Conservation (phyloP, 2,113 vertebrate genomes). For the Asarcornis scutulata region DNA sequence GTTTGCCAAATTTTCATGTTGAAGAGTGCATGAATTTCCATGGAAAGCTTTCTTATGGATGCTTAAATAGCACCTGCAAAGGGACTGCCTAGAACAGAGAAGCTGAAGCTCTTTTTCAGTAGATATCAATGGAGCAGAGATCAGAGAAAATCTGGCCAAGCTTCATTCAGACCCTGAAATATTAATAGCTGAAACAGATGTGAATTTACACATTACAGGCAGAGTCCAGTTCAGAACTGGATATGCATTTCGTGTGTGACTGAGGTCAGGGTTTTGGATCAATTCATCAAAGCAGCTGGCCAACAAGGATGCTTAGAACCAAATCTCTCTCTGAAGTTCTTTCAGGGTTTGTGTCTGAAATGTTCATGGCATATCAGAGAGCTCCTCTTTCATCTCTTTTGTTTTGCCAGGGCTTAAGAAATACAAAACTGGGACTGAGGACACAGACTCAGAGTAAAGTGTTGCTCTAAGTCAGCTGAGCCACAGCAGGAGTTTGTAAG, state of each 20-base stretch:
- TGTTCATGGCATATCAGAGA: neutral
- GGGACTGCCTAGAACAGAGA: neutral
- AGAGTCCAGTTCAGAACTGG: neutral
- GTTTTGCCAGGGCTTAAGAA: neutral
- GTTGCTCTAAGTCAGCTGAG: constrained; percentile 29
- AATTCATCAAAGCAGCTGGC: neutral
- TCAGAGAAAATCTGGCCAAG: neutral
- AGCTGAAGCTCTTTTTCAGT: neutral
- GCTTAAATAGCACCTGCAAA: neutral
- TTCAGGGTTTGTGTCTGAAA: neutral
- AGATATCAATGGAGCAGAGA: neutral
- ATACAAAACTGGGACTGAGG: neutral
- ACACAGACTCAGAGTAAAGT: neutral
- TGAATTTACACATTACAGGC: constrained; percentile 34
- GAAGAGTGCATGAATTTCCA: neutral
- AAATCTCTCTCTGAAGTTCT: neutral
- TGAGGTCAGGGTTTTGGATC: constrained; percentile 3
- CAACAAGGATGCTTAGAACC: neutral
- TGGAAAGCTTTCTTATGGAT: neutral
- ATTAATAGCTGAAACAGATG: neutral
- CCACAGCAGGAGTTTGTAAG: constrained; percentile 14
- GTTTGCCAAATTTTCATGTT: neutral
- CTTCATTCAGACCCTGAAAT: neutral
- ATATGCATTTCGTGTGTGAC: neutral
- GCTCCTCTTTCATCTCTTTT: constrained; percentile 1